These are phyloP conservation scores for Pseudochromis fuscus DNA, from an alignment of 2,797 vertebrate species.

Conservation along the genomic window DNA sequence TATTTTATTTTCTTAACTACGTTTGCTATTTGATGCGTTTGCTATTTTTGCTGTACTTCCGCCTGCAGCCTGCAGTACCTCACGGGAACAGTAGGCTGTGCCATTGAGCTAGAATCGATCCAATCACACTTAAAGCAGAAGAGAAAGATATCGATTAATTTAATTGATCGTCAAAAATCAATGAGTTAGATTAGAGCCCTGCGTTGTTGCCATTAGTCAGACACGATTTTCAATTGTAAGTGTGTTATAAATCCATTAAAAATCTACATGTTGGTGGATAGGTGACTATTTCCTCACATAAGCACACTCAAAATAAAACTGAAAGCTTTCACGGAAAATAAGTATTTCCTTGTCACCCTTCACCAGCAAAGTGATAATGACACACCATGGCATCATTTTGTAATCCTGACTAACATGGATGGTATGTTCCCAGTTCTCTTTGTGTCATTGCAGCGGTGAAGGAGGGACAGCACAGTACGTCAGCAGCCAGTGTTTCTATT, in stretches of 20 bases:
- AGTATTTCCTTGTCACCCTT: neutral
- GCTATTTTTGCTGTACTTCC: neutral
- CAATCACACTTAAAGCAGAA: neutral
- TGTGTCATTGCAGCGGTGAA: slow-evolving; percentile 44
- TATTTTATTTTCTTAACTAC: too few species aligned
- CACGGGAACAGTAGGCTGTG: neutral
- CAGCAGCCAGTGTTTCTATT: slow-evolving; percentile 50
- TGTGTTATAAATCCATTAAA: neutral
- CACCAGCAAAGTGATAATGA: neutral
- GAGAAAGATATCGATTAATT: slow-evolving; percentile 4
- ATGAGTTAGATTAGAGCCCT: neutral
- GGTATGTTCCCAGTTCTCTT: slow-evolving; percentile 45
- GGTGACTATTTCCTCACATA: neutral
- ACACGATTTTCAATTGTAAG: neutral
- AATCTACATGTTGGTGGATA: neutral
- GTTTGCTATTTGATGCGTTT: too few species aligned
- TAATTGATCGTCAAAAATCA: neutral
- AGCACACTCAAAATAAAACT: neutral
- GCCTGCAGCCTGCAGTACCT: neutral
- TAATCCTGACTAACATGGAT: slow-evolving; percentile 51
- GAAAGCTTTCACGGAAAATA: neutral
- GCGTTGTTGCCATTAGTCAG: neutral
- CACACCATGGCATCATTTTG: slow-evolving; percentile 1
- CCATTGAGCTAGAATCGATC: slow-evolving; percentile 17
- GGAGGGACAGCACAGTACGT: slow-evolving; percentile 39